phyloP scores from a whole-genome alignment of 2,888 invertebrate species.

The Microplitis manilae region DNA sequence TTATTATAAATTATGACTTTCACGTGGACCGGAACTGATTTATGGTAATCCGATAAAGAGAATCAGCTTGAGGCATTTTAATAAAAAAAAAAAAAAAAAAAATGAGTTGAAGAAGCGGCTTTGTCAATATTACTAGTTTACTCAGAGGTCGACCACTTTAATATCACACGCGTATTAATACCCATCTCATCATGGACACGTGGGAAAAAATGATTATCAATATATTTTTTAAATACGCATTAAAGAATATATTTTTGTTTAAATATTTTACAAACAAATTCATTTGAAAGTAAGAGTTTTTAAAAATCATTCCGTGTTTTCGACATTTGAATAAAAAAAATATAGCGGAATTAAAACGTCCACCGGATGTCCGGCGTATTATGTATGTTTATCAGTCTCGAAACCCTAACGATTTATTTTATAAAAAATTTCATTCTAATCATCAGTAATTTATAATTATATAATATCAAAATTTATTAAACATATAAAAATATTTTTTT shows the following conservation, averaged over 20 bases:
- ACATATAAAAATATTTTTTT: too few species aligned
- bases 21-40: slow-evolving; percentile 24
- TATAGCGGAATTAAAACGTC: slow-evolving; percentile 42
- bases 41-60: neutral
- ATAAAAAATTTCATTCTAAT: neutral
- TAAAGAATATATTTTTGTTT: too few species aligned
- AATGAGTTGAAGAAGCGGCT: neutral
- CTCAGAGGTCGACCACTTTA: slow-evolving; percentile 1
- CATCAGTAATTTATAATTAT: neutral
- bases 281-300: neutral
- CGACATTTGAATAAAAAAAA: slow-evolving; percentile 25
- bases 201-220: neutral
- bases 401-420: neutral
- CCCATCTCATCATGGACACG: neutral
- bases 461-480: neutral
- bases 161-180: neutral
- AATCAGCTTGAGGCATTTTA: neutral
- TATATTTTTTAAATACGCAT: too few species aligned
- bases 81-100: neutral
- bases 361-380: slow-evolving; percentile 59
- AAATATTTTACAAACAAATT: neutral
- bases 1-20: slow-evolving; percentile 6
- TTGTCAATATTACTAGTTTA: neutral
- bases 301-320: neutral
- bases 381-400: slow-evolving; percentile 31